Evolutionary conservation across 2,888 invertebrate genomes (phyloP), one percentile per base, ranked within the genome.

Genomic region (Portevinia maculata): DNA sequence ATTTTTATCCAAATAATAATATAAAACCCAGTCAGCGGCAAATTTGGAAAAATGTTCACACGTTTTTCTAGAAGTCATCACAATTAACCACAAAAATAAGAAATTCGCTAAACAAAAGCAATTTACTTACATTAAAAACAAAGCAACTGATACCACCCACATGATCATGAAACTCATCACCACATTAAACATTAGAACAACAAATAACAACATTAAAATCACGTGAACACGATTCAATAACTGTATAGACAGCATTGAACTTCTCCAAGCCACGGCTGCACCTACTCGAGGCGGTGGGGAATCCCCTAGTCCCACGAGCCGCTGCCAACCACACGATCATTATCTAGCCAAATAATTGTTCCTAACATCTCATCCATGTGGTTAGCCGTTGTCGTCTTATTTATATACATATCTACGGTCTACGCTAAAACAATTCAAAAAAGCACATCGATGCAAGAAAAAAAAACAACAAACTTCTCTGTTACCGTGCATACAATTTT

Each of bases 241-340:
- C 59, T 55, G 44, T 53, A 21, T 32, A 67, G 52, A 5, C 71
- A 60, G 15, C 71, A 71, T 71, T 71, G 71, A 71, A 71, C 71
- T 71, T 60, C 69, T 41, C 30, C 41, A 34, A 69, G 46, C 41
- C 24, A 71, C 32, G 44, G n/a, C 46, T 52, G 50, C 67, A 41
- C 53, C 65, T 53, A 41, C 41, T 28, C 28, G 39, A 52, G 8
- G 17, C 30, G 21, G n/a, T 55, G 53, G n/a, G 2, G 17, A 13
- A 53, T 30, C 30, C 32, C 17, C 19, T 17, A 11, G 0, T 7
- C 34, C 44, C n/a, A 24, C 6, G 28, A 53, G 13, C 37, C 64
- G 34, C 50, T 39, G 37, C 53, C 48, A 74, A 64, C 39, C 64
- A 57, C 64, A 64, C 37, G 74, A 74, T 74, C 74, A 74, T 74